Percentiles rank a stretch among this genome's conserved stretches.
phyloP scores from a whole-genome alignment of 2,797 vertebrate species.

The Rallus crepitans region DNA sequence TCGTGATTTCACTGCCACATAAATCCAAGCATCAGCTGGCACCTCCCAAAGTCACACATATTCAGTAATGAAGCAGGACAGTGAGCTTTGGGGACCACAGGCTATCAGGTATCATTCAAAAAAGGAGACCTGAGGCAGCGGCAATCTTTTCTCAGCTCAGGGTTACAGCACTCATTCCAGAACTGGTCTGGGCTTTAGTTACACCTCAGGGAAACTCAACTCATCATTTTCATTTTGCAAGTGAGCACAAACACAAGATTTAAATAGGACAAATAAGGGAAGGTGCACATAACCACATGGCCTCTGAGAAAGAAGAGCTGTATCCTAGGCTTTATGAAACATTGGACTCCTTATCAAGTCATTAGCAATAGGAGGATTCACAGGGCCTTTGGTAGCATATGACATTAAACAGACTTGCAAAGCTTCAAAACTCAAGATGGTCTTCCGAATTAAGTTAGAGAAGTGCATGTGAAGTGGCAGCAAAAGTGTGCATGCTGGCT shows the following conservation, averaged over 20 bases:
- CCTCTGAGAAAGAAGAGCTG: neutral
- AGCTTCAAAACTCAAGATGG: neutral
- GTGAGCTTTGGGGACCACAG: neutral
- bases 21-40: neutral
- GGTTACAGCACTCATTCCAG: neutral
- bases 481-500: neutral
- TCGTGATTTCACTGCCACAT: neutral
- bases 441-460: neutral
- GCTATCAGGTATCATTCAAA: neutral
- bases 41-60: accelerated
- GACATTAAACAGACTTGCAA: neutral
- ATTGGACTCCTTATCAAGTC: neutral
- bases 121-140: neutral
- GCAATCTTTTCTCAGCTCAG: neutral
- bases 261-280: neutral
- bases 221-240: neutral
- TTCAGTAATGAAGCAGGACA: accelerated
- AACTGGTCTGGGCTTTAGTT: neutral
- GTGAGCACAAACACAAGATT: neutral
- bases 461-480: neutral
- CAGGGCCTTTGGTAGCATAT: neutral
- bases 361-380: neutral
- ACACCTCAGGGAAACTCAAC: neutral
- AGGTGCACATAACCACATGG: neutral
- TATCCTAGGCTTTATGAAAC: neutral